These are phyloP conservation scores for Sympetrum striolatum DNA, from an alignment of 2,888 invertebrate species.

Conservation along the genomic window DNA sequence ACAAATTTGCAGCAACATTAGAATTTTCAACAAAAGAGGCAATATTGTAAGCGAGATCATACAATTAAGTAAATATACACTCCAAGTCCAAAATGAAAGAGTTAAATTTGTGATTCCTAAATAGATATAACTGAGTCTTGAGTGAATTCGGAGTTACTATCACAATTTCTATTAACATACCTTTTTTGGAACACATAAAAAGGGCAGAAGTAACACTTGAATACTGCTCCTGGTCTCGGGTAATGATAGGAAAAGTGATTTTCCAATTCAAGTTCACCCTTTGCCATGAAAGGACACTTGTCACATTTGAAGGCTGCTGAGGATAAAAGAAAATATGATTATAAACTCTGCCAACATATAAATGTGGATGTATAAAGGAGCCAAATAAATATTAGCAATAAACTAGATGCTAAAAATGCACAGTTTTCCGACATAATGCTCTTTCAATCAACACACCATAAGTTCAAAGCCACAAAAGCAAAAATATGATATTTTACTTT, in stretches of 20 bases:
- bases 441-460: no score
- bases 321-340: not conserved
- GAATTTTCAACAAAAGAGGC: no score
- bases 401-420: no score
- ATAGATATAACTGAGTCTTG: not conserved
- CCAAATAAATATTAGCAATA: no score
- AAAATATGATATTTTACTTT: no score
- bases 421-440: no score
- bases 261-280: constrained; percentile 66
- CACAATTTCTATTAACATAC: constrained; percentile 56
- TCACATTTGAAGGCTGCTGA: constrained; percentile 60
- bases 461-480: no score
- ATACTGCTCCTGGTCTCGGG: constrained; percentile 68
- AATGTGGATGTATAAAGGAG: not conserved
- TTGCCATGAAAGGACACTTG: constrained; percentile 75
- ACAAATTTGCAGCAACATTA: no score
- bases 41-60: not conserved
- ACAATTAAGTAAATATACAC: not conserved
- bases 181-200: constrained; percentile 76
- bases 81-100: not conserved
- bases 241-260: constrained; percentile 69
- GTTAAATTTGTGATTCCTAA: not conserved
- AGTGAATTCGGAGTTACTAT: not conserved
- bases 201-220: constrained; percentile 82
- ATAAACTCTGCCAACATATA: not conserved